Base-by-base conservation (phyloP, 1,140 invertebrate species). In the Anthonomus grandis region DNA sequence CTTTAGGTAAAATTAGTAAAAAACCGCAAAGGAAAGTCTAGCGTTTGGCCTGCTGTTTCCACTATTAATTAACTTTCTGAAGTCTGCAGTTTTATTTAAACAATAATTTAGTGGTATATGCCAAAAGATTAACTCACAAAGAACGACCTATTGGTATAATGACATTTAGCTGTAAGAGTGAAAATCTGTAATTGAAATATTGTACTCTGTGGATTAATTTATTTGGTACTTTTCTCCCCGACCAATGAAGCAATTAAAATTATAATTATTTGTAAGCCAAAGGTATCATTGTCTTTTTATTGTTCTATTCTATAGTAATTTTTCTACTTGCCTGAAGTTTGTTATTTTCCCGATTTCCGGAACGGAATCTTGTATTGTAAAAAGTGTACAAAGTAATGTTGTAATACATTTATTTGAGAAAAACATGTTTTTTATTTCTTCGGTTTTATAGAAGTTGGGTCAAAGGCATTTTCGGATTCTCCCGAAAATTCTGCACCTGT, bases 21-120 rank as follows among this genome's bases (percentile, higher is more conserved):
- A 64, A 68, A 24, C 61, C 67, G 41, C 64, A 66, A 13, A 66
- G 69, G 44, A 71, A 71, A 47, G 68, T 71, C 48, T 72, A 72
- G 67, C 66, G 60, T 25, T 65, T 67, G 21, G 52, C 49, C 21
- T 62, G 55, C 38, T 62, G 60, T 58, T 62, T 62, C 50, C 50
- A 58, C 39, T 44, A 37, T 10, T 41, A 52, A 34, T n/a, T n/a
- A n/a, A n/a, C 13, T 25, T 42, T 21, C 12, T 2, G 17, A 42
- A 18, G 39, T 42, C 39, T 42, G 39, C 13, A 56, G 55, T 36
- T 65, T 62, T 41, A 57, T 48, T 24, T n/a, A n/a, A n/a, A n/a
- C n/a, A n/a, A n/a, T n/a, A n/a, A n/a, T n/a, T n/a, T n/a, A n/a
- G n/a, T n/a, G n/a, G n/a, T n/a, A n/a, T n/a, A n/a, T n/a, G n/a